These are phyloP conservation scores for Triops cancriformis DNA, from an alignment of 1,140 invertebrate genomes.

Conservation along the genomic window DNA sequence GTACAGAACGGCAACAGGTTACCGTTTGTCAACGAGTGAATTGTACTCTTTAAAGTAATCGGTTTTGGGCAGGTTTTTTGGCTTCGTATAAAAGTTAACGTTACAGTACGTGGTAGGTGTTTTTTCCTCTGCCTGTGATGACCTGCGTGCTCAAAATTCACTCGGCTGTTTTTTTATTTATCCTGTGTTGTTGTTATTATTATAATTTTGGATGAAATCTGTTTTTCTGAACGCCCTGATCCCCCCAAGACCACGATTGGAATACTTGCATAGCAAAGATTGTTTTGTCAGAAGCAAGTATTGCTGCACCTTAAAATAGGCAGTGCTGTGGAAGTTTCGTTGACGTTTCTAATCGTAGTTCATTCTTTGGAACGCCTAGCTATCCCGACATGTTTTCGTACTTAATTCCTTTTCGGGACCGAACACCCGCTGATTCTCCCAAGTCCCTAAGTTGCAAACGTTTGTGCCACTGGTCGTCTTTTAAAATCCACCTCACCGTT, in stretches of 20 bases:
- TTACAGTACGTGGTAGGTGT: not conserved
- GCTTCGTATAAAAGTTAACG: not conserved
- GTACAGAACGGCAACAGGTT: not conserved
- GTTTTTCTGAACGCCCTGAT: too few relatives aligned
- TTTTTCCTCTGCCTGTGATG: slow-evolving; percentile 13
- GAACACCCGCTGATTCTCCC: not conserved
- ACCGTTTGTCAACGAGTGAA: not conserved
- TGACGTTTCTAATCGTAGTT: not conserved
- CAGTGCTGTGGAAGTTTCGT: not conserved
- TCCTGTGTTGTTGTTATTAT: too few relatives aligned
- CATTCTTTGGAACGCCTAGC: not conserved
- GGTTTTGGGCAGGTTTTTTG: not conserved
- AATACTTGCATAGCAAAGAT: not conserved
- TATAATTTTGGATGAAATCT: too few relatives aligned
- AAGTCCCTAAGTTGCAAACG: not conserved
- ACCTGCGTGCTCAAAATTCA: not conserved
- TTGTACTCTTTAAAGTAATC: not conserved
- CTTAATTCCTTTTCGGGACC: not conserved
- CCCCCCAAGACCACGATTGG: not conserved
- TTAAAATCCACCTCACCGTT: not conserved
- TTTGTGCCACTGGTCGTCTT: not conserved
- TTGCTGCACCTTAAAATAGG: not conserved
- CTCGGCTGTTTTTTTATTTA: not conserved
- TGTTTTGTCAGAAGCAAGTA: not conserved
- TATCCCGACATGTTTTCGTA: not conserved